Percentiles rank a stretch among this genome's conserved stretches.
These are phyloP conservation scores for Anguilla pacifica DNA, from an alignment of 2,797 vertebrate genomes.

Conservation along the genomic window DNA sequence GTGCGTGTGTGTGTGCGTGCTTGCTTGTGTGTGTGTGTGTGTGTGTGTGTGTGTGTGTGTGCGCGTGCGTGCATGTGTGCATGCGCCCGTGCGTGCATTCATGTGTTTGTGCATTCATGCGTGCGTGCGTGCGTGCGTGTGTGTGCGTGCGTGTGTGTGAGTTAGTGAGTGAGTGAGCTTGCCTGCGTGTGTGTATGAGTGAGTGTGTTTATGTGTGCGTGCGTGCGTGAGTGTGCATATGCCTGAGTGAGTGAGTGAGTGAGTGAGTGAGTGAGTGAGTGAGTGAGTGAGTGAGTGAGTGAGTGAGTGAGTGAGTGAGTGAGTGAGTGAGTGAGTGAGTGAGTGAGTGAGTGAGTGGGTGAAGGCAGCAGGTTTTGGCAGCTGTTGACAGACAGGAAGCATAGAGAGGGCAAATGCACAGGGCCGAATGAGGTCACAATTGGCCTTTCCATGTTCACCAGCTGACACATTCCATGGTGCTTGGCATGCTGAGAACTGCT, in stretches of 20 bases:
- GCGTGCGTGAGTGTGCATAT: neutral
- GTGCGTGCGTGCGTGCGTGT: neutral
- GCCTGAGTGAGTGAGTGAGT: neutral
- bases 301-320: neutral
- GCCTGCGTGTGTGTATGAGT: neutral
- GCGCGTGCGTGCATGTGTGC: neutral
- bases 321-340: neutral
- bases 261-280: neutral
- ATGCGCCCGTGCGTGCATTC: neutral
- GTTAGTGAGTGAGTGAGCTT: neutral
- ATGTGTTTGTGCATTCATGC: neutral
- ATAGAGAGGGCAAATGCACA: neutral
- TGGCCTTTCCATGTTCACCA: neutral
- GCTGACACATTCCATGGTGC: neutral
- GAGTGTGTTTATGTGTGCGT: neutral
- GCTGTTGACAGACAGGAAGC: neutral
- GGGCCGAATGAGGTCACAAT: slow-evolving; percentile 7
- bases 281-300: neutral
- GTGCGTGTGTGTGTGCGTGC: neutral
- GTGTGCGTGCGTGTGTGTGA: neutral
- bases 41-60: neutral
- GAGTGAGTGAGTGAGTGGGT: neutral
- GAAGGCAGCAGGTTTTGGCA: neutral
- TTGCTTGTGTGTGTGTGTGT: neutral
- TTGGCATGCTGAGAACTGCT: neutral